phyloP scores from a whole-genome alignment of 2,113 vertebrate genomes.

The Ramphastos sulfuratus region DNA sequence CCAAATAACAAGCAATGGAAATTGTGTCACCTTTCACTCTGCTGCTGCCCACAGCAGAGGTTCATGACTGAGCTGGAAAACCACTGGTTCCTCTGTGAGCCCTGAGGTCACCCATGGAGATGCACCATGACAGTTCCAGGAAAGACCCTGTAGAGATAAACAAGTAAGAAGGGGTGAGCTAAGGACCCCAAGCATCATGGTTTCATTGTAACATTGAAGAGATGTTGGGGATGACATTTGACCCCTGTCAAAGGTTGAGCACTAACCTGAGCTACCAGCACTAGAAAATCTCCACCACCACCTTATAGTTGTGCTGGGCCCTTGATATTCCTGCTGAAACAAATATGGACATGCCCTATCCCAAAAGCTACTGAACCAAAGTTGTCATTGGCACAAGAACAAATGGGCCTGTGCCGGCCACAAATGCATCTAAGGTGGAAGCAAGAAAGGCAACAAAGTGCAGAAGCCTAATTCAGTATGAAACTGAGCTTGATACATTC shows the following conservation, averaged over 20 bases:
- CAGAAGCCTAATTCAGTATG: not conserved
- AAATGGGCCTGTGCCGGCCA: not conserved
- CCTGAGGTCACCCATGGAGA: not conserved
- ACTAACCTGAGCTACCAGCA: not conserved
- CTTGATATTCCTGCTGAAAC: not conserved
- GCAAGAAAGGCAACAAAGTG: rapidly evolving
- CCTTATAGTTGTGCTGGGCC: not conserved
- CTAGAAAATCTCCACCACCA: not conserved
- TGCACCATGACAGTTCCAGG: rapidly evolving
- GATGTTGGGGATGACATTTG: not conserved
- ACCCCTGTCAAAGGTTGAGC: not conserved
- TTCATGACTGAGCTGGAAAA: not conserved
- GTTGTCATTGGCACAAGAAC: not conserved
- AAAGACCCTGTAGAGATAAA: not conserved
- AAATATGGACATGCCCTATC: not conserved
- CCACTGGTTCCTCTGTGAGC: not conserved
- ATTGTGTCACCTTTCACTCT: not conserved
- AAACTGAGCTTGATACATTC: not conserved
- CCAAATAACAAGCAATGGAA: not conserved
- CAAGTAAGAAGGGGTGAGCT: not conserved
- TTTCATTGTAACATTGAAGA: not conserved
- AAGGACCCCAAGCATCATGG: too few species aligned
- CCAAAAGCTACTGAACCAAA: not conserved
- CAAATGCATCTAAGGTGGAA: rapidly evolving
- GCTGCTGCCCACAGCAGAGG: not conserved